These are phyloP conservation scores for Trichogramma evanescens DNA, from an alignment of 2,888 invertebrate species.

Conservation along the genomic window DNA sequence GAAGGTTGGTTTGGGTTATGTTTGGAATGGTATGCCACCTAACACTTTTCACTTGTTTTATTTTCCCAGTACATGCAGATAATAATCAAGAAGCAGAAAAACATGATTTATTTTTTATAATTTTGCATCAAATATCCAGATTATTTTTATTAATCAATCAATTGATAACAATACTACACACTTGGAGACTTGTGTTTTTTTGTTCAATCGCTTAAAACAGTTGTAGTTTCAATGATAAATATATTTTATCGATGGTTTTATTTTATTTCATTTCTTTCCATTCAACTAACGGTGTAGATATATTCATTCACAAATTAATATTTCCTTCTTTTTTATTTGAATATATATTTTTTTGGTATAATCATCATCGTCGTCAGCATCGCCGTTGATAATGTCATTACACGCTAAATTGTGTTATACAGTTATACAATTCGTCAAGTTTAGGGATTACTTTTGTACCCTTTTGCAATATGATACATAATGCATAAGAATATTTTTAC, in stretches of 20 bases:
- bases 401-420: conserved; percentile 9
- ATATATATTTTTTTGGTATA: conserved; percentile 3
- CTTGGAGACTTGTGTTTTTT: neutral
- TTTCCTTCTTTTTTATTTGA: conserved; percentile 1
- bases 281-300: conserved; percentile 32
- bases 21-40: too few relatives aligned
- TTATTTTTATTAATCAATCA: neutral
- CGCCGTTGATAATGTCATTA: conserved; percentile 23
- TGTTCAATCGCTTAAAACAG: conserved; percentile 30
- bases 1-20: too few relatives aligned
- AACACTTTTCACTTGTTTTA: too few relatives aligned
- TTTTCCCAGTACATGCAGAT: too few relatives aligned
- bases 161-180: neutral
- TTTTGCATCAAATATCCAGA: too few relatives aligned
- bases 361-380: conserved; percentile 14
- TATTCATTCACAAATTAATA: conserved; percentile 11
- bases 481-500: conserved; percentile 20
- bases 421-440: conserved; percentile 12
- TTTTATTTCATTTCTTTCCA: conserved; percentile 1
- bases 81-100: too few relatives aligned
- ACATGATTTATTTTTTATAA: too few relatives aligned
- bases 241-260: conserved; percentile 36
- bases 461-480: conserved; percentile 24
- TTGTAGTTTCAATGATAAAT: conserved; percentile 43
- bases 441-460: conserved; percentile 9